Base-by-base conservation (phyloP, 2,797 vertebrate genomes). In the Notamacropus eugenii region DNA sequence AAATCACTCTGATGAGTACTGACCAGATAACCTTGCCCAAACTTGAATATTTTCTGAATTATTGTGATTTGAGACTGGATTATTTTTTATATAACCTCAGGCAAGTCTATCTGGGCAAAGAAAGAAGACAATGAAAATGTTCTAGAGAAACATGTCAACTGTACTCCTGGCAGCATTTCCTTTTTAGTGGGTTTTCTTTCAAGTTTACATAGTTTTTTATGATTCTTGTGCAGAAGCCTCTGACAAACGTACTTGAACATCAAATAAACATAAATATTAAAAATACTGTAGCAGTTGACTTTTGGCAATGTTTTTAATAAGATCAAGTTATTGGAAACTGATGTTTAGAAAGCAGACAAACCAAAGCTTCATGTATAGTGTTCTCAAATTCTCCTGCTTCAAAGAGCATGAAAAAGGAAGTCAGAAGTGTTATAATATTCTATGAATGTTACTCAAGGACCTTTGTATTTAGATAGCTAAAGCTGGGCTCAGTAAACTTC, bases 181-280 rank as follows among this genome's bases (percentile, higher is more conserved):
- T 3, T 82, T 82, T 82, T 74, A 74, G 6, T 82, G 19, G 19
- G 74, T 87, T 87, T 87, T 87, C 19, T 87, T 46, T 87, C 46
- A 8, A 10, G 50, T 87, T 87, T 50, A 46, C 24, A 1, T 87
- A 40, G n/a, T 59, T 95, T 97, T 97, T 98, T 96, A 94, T 97
- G 97, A 96, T 92, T 57, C 1, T 0, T 90, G 96, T 82, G 90
- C 91, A n/a, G 9, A 96, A 96, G 94, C 94, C 94, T 97, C 87
- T 95, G 97, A 96, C 94, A 98, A 91, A 93, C 54, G 94, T 93
- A 97, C 90, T 34, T 34, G 50, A 34, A 55, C 13, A 54, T 46
- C 27, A 87, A 50, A 46, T 46, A 50, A 87, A 87, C 74, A 82
- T 82, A 87, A 87, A 87, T 87, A 27, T 50, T 27, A 50, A 87